Conservation (phyloP, 2,888 invertebrate genomes). For the Keiferia lycopersicella region DNA sequence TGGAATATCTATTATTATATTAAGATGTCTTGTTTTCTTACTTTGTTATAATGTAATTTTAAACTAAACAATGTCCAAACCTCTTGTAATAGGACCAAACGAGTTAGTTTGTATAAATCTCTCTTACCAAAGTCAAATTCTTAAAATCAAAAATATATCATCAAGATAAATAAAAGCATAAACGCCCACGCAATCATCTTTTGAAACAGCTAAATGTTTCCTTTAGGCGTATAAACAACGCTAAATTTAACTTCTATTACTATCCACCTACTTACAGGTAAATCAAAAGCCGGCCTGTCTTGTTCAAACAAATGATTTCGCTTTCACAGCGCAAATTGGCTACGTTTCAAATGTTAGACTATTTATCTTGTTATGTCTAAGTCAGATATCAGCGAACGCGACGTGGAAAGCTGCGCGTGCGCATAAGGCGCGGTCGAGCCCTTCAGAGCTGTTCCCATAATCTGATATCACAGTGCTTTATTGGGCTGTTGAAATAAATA, state of each 20-base stretch:
- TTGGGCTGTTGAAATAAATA: neutral
- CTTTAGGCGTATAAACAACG: neutral
- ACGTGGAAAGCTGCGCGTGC: slow-evolving; percentile 47
- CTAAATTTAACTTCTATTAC: slow-evolving; percentile 18
- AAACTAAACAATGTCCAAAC: too few species aligned
- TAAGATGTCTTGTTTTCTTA: too few species aligned
- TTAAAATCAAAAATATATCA: neutral
- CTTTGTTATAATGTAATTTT: too few species aligned
- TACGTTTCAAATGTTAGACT: slow-evolving; percentile 62
- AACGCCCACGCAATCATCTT: neutral
- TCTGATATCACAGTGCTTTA: neutral
- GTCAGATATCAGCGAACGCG: slow-evolving; percentile 47
- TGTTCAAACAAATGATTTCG: slow-evolving; percentile 50
- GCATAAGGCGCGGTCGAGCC: slow-evolving; percentile 35
- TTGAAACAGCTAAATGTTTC: neutral
- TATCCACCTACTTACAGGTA: slow-evolving; percentile 15
- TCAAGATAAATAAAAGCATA: neutral
- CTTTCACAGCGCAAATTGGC: slow-evolving; percentile 65
- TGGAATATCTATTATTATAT: neutral
- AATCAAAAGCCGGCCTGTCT: slow-evolving; percentile 11
- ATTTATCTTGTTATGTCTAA: slow-evolving; percentile 52
- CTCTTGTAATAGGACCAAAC: too few species aligned
- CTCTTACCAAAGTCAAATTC: too few species aligned
- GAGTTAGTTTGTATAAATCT: too few species aligned
- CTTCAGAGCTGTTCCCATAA: slow-evolving; percentile 39